These are phyloP conservation scores for Semotilus atromaculatus DNA, from an alignment of 2,797 vertebrate species.

Conservation along the genomic window DNA sequence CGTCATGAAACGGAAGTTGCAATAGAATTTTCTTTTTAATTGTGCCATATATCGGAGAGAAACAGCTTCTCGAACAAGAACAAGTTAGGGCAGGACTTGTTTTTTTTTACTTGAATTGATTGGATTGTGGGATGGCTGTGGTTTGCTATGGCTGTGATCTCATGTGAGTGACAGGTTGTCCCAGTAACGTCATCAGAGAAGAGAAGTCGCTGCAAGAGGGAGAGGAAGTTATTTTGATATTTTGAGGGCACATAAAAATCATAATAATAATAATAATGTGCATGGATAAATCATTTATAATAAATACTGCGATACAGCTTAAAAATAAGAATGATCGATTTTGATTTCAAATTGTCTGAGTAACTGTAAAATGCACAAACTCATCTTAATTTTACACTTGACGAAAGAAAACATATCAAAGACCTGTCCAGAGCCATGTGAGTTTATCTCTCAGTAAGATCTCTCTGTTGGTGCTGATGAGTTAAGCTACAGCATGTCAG, in stretches of 20 bases:
- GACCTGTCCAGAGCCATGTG: constrained; percentile 8
- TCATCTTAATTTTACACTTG: constrained; percentile 24
- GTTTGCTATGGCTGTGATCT: no score
- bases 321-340: neutral
- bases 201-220: neutral
- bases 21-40: neutral
- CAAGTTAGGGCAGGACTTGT: neutral
- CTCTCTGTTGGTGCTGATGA: constrained; percentile 2
- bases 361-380: constrained; percentile 33
- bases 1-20: no score
- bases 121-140: no score
- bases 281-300: neutral
- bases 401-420: constrained; percentile 43
- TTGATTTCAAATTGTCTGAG: neutral
- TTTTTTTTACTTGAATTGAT: no score
- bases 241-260: neutral
- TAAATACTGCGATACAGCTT: neutral
- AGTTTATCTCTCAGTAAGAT: constrained; percentile 36
- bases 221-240: neutral
- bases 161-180: no score
- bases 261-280: neutral
- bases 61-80: neutral
- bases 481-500: constrained; percentile 21
- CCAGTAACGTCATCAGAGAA: neutral
- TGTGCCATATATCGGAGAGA: neutral